These are phyloP conservation scores for Oegoconia quadripuncta DNA, from an alignment of 2,888 invertebrate genomes.

Conservation along the genomic window DNA sequence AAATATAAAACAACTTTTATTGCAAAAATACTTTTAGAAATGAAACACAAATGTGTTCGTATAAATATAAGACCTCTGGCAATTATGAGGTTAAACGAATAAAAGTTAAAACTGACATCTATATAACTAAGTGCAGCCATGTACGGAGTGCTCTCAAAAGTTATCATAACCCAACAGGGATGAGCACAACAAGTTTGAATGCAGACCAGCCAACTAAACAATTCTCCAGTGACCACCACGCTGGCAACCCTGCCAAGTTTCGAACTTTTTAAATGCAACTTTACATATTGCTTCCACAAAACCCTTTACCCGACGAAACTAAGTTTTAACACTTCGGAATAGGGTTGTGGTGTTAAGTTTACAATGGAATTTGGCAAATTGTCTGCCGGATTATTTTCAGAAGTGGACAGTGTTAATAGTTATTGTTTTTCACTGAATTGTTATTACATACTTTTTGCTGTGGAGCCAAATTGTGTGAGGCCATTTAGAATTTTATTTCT, in stretches of 20 bases:
- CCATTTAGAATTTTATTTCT: slow-evolving; percentile 14
- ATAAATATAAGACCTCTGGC: no score
- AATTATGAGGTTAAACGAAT: no score
- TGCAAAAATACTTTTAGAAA: no score
- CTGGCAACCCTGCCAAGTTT: slow-evolving; percentile 58
- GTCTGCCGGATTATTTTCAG: slow-evolving; percentile 43
- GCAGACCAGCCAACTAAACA: slow-evolving; percentile 60
- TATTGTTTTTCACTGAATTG: slow-evolving; percentile 53
- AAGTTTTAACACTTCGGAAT: slow-evolving; percentile 1
- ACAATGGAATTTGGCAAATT: slow-evolving; percentile 10
- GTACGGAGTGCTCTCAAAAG: background rate
- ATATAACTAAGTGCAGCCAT: no score
- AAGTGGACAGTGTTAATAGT: slow-evolving; percentile 63
- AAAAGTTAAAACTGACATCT: no score
- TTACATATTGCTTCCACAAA: slow-evolving; percentile 9
- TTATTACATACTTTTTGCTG: slow-evolving; percentile 58
- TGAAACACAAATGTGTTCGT: no score
- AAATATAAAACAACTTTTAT: no score
- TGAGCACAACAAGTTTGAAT: slow-evolving; percentile 28
- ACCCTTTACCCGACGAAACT: background rate
- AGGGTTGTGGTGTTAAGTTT: background rate
- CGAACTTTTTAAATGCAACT: slow-evolving; percentile 37
- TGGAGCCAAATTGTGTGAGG: slow-evolving; percentile 48
- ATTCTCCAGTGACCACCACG: slow-evolving; percentile 59
- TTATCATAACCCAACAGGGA: background rate